Evolutionary conservation across 2,797 vertebrate species (phyloP), one percentile per base, ranked within the genome.

Genomic region (Lycodopsis pacificus): DNA sequence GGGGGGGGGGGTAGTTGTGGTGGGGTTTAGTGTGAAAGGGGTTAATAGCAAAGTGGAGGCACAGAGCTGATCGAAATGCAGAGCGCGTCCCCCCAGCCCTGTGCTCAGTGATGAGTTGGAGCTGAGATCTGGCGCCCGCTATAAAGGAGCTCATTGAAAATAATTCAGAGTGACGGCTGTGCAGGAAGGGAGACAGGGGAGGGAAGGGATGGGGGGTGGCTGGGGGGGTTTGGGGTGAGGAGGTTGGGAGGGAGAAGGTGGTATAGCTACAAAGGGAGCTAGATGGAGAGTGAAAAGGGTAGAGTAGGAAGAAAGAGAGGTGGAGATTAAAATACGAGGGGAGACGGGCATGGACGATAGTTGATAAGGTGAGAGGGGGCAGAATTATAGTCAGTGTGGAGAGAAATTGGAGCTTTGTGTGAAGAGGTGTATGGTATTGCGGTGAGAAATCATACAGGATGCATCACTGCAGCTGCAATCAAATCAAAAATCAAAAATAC

Each of bases 151-250:
- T 97, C 96, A 92, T 97, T 97, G 97, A 97, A 96, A 97, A 96
- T 97, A 97, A 97, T 97, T 96, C 96, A 97, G 97, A 97, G 95
- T 96, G 97, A 97, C 96, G 96, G 96, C 96, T 95, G 95, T 94
- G 83, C 89, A 94, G 92, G 94, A 92, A 93, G 90, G 90, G 93
- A 93, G 93, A 91, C 88, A 85, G 92, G 86, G 80, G 84, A 69
- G 80, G 71, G 27, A 69, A 76, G 66, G 53, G 71, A 77, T 61
- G 59, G 70, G 83, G 61, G 75, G 79, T 30, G 76, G 58, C 53
- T 74, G 48, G 77, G 71, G 44, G 80, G 70, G 57, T 19, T 14
- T 63, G 80, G 65, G 61, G 58, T 15, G 65, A 63, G 70, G 30
- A 57, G 57, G 15, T 62, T 57, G 76, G 69, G 62, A 69, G 86